Evolutionary conservation across 1,140 invertebrate species (phyloP).

Genomic region (Drosophila chauvacae): DNA sequence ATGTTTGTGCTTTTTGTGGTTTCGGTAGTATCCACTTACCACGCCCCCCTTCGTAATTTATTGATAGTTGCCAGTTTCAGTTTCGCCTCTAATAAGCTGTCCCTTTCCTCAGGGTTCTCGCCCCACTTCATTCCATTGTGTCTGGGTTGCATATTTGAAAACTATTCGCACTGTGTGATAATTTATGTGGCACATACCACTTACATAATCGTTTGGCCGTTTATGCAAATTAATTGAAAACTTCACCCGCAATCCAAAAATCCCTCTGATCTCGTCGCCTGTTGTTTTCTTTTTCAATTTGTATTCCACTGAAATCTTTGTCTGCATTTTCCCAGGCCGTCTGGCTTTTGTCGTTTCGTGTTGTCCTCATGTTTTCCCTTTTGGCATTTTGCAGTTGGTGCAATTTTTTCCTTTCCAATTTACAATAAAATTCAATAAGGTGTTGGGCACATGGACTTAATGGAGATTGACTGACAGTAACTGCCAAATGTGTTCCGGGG

Average conservation of each 20-base stretch:
- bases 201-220: conserved; percentile 72
- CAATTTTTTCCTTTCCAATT: conserved; percentile 70
- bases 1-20: conserved; percentile 18
- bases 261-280: background rate
- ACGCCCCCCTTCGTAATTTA: conserved; percentile 65
- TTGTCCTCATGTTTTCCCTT: conserved; percentile 3
- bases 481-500: conserved; percentile 70
- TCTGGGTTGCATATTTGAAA: conserved; percentile 70
- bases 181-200: conserved; percentile 71
- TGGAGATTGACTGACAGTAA: conserved; percentile 78
- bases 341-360: conserved; percentile 33
- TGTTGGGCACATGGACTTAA: conserved; percentile 72
- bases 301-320: conserved; percentile 46
- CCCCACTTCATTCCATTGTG: conserved; percentile 24
- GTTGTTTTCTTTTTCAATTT: conserved; percentile 56
- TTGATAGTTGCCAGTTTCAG: conserved; percentile 62
- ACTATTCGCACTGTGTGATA: conserved; percentile 76
- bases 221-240: conserved; percentile 76
- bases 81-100: conserved; percentile 49
- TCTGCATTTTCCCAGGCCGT: conserved; percentile 30
- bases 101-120: conserved; percentile 4
- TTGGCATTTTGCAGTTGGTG: conserved; percentile 50
- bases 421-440: conserved; percentile 82
- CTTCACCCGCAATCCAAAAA: conserved; percentile 5
- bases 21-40: conserved; percentile 25